Conservation (phyloP, 2,113 vertebrate genomes). For the Tenrec ecaudatus region DNA sequence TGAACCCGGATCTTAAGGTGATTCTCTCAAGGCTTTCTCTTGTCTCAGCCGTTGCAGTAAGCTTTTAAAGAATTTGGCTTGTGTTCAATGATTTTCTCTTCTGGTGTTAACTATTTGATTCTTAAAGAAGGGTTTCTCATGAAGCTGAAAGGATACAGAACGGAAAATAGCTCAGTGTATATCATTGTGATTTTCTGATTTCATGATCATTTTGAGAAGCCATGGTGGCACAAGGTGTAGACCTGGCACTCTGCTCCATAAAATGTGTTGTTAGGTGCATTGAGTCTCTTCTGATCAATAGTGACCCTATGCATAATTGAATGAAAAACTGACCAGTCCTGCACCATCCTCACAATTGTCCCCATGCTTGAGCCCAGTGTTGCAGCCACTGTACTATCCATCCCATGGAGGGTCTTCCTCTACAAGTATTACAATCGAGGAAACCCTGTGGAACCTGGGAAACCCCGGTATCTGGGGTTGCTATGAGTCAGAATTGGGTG, state of each 20-base stretch:
- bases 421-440: too few species aligned
- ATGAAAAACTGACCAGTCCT: too few species aligned
- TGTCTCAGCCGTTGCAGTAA: background rate
- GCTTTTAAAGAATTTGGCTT: background rate
- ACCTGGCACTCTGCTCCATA: background rate
- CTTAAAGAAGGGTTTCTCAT: constrained; percentile 39
- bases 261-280: background rate
- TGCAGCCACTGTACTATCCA: too few species aligned
- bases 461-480: background rate
- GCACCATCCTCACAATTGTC: too few species aligned
- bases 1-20: background rate
- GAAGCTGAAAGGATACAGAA: background rate
- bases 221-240: background rate
- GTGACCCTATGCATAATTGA: too few species aligned
- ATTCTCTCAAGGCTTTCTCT: background rate
- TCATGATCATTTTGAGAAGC: background rate
- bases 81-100: background rate
- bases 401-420: too few species aligned
- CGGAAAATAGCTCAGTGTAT: background rate
- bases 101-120: background rate
- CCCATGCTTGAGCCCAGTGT: too few species aligned
- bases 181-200: background rate
- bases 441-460: background rate
- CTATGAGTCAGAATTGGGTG: background rate
- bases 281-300: too few species aligned